A percentile compares a stretch with the other conserved stretches of the same genome.
phyloP scores from a whole-genome alignment of 2,888 invertebrate species.

The Nymphalis urticae region DNA sequence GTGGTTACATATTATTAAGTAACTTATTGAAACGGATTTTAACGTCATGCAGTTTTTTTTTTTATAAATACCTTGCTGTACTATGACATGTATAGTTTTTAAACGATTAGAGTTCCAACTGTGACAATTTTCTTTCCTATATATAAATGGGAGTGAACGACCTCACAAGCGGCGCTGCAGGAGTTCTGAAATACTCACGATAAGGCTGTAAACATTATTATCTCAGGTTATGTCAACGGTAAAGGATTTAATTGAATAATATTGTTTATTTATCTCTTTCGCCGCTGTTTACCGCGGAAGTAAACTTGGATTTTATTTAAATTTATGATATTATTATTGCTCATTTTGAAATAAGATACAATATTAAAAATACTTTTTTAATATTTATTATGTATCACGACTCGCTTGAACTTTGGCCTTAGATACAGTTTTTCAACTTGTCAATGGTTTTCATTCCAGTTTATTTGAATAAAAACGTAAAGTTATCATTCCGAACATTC shows the following conservation, averaged over 20 bases:
- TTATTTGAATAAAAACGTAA: too few relatives aligned
- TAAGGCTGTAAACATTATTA: conserved; percentile 8
- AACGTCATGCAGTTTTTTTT: not conserved
- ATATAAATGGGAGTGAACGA: conserved; percentile 1
- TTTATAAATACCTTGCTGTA: not conserved
- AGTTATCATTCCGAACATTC: too few relatives aligned
- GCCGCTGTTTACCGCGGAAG: not conserved
- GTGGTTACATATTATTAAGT: not conserved
- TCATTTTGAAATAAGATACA: too few relatives aligned
- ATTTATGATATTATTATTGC: not conserved
- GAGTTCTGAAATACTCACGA: conserved; percentile 7
- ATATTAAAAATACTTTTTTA: too few relatives aligned
- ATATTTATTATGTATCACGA: too few relatives aligned
- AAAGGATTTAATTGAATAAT: conserved; percentile 8
- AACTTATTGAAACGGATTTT: not conserved
- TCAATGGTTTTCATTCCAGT: too few relatives aligned
- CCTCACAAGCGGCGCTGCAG: conserved; percentile 14
- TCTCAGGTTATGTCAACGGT: not conserved
- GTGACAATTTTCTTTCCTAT: conserved; percentile 5
- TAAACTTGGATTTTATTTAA: not conserved
- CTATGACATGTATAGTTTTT: not conserved
- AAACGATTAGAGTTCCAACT: conserved; percentile 15
- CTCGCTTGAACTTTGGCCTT: too few relatives aligned
- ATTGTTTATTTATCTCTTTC: conserved; percentile 4
- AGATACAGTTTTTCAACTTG: too few relatives aligned